phyloP scores from a whole-genome alignment of 2,888 invertebrate genomes.

The Augochlorella aurata region DNA sequence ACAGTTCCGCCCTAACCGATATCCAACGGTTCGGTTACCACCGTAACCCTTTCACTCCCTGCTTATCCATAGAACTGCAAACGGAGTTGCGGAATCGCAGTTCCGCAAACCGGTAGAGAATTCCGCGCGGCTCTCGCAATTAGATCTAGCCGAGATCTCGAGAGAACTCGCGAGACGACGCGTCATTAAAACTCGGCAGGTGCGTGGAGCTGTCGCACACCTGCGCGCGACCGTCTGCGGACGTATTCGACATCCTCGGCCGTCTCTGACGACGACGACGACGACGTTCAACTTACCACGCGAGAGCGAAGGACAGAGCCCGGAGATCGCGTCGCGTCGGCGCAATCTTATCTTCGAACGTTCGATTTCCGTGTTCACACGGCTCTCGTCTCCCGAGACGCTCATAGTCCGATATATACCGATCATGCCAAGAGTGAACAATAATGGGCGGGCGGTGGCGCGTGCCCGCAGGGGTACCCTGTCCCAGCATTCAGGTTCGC shows the following conservation, averaged over 20 bases:
- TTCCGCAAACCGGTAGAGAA: background rate
- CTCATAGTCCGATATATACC: slow-evolving; percentile 54
- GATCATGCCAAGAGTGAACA: slow-evolving; percentile 70
- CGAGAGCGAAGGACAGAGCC: slow-evolving; percentile 72
- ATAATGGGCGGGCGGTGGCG: slow-evolving; percentile 74
- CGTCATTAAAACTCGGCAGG: slow-evolving; percentile 42
- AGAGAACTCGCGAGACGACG: slow-evolving; percentile 8
- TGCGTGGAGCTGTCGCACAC: slow-evolving; percentile 45
- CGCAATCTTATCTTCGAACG: slow-evolving; percentile 39
- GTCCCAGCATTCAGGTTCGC: slow-evolving; percentile 98
- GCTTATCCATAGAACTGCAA: no score
- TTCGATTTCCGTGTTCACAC: slow-evolving; percentile 18
- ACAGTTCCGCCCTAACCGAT: background rate
- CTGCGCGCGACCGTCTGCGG: slow-evolving; percentile 25
- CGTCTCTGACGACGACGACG: background rate
- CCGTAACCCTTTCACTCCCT: slow-evolving; percentile 13
- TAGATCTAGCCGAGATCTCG: background rate
- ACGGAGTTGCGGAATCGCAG: no score
- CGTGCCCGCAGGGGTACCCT: slow-evolving; percentile 92
- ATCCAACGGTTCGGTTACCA: slow-evolving; percentile 38
- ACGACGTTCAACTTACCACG: slow-evolving; percentile 66
- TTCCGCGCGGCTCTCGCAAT: background rate
- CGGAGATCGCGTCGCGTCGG: slow-evolving; percentile 64
- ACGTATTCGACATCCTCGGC: slow-evolving; percentile 24
- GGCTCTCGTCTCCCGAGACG: slow-evolving; percentile 17